Percentiles rank a stretch among this genome's conserved stretches.
Conservation (phyloP, 1,140 invertebrate species). For the Penaeus indicus region DNA sequence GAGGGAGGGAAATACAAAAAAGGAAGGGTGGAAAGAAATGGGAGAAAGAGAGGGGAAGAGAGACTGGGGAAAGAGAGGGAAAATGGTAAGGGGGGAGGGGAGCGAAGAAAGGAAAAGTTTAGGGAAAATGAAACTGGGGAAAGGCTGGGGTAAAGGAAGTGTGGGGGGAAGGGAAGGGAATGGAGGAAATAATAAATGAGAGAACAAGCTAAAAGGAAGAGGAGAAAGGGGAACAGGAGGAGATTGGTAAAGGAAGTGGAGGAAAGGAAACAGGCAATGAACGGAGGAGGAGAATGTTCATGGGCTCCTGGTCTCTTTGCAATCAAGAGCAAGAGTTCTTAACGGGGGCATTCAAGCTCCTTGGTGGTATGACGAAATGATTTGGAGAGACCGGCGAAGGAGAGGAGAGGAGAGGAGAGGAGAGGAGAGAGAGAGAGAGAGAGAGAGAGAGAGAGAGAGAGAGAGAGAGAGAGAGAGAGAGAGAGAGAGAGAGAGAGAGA, state of each 20-base stretch:
- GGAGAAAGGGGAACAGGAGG: slow-evolving; percentile 9
- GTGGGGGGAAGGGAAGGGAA: not conserved
- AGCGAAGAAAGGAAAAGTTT: not conserved
- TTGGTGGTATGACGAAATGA: too few relatives aligned
- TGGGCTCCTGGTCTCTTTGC: not conserved
- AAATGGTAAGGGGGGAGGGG: not conserved
- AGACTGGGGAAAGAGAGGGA: too few relatives aligned
- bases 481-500: slow-evolving; percentile 4
- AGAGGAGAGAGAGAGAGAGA: not conserved
- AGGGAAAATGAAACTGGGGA: not conserved
- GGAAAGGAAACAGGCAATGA: not conserved
- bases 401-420: not conserved
- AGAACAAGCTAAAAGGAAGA: not conserved
- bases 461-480: slow-evolving; percentile 29
- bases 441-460: slow-evolving; percentile 23
- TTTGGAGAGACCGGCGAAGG: too few relatives aligned
- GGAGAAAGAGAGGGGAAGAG: too few relatives aligned
- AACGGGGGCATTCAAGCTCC: too few relatives aligned
- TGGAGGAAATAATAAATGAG: not conserved
- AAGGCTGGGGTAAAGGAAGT: not conserved
- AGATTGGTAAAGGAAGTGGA: not conserved
- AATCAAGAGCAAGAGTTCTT: too few relatives aligned
- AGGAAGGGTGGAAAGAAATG: too few relatives aligned
- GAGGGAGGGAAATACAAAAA: too few relatives aligned
- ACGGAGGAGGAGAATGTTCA: not conserved